Conservation (phyloP, 2,113 vertebrate genomes). For the Pedetes capensis region DNA sequence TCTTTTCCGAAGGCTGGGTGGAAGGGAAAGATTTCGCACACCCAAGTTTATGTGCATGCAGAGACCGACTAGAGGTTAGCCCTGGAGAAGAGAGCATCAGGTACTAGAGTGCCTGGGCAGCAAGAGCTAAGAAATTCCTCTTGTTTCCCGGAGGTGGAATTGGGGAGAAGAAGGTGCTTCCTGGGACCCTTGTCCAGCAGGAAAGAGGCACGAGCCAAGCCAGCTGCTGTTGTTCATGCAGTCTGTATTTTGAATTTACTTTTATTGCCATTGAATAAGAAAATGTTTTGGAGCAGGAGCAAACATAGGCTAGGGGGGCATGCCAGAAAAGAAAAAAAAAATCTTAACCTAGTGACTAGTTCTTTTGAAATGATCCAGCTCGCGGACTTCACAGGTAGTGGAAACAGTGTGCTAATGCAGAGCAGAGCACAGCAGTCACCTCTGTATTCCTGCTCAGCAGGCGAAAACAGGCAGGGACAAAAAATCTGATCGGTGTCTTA, state of each 20-base stretch:
- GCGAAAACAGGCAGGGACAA: background rate
- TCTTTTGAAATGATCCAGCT: constrained; percentile 55
- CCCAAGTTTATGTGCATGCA: background rate
- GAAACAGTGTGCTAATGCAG: constrained; percentile 51
- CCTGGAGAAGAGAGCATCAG: background rate
- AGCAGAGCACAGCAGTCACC: background rate
- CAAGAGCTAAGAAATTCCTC: background rate
- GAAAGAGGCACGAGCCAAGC: background rate
- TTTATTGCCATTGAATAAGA: constrained; percentile 30
- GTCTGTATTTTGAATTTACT: background rate
- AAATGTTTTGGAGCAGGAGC: constrained; percentile 39
- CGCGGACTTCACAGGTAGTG: constrained; percentile 56
- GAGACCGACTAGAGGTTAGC: background rate
- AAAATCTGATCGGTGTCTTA: background rate
- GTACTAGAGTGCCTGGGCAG: background rate
- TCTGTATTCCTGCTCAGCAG: constrained; percentile 7
- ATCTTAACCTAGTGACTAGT: constrained; percentile 44
- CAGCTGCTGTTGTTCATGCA: background rate
- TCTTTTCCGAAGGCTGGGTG: background rate
- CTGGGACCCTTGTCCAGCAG: accelerated
- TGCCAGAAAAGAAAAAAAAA: constrained; percentile 41
- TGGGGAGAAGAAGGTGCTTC: too few species aligned
- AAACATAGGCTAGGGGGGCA: background rate
- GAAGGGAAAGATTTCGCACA: background rate
- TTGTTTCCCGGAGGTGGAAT: background rate